Evolutionary conservation across 53 echinoderm and acorn worm species (phyloP).

Genomic region (Temnopleurus reevesii): DNA sequence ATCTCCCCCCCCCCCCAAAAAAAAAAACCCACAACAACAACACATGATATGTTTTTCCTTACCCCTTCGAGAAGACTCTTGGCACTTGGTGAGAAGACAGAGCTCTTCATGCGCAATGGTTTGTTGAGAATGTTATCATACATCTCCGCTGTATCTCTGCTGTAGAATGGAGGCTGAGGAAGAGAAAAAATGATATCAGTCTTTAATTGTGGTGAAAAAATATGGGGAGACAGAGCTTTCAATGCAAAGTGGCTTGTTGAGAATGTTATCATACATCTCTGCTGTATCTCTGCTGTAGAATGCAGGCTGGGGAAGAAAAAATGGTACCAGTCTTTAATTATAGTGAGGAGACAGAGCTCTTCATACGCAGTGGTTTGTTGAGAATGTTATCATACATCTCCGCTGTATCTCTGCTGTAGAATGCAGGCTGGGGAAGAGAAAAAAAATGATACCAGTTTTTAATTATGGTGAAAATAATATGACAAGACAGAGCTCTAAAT

Average conservation of each 20-base stretch:
- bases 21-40: too few species aligned
- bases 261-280: conserved; percentile 97
- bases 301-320: conserved; percentile 84
- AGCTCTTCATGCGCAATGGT: conserved; percentile 90
- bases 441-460: neutral
- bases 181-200: neutral
- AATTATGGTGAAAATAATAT: neutral
- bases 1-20: too few species aligned
- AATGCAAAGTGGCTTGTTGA: conserved; percentile 82
- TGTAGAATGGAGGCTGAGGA: conserved; percentile 95
- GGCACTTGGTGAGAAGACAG: conserved; percentile 87
- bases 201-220: neutral
- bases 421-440: conserved; percentile 82
- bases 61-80: conserved; percentile 95
- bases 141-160: conserved; percentile 99
- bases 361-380: too few species aligned
- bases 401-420: conserved; percentile 98
- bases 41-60: conserved; percentile 33
- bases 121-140: conserved; percentile 99
- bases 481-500: neutral
- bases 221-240: neutral
- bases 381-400: conserved; percentile 99
- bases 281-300: conserved; percentile 97
- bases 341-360: conserved; percentile 88
- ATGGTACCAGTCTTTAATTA: too few species aligned